Base-by-base conservation (phyloP, 2,888 invertebrate species). In the Tuberolachnus salignus region DNA sequence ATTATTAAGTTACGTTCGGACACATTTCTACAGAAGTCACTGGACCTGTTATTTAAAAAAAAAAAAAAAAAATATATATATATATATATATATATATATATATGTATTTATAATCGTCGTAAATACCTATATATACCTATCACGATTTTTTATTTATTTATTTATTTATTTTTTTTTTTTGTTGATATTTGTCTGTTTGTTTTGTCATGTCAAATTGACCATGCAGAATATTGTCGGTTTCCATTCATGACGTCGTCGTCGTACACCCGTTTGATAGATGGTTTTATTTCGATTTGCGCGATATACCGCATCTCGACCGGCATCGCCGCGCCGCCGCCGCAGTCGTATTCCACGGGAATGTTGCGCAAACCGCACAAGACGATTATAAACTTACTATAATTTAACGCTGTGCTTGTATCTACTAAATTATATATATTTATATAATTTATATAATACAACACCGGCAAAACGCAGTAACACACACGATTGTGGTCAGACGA, bases 321-420 rank as follows among this genome's bases (percentile, higher is more conserved):
- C 59, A n/a, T 42, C n/a, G 3, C 53, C 14, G 13, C 34, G 21
- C 23, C 10, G 21, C 21, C 16, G 14, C 55, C 16, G 66, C 66
- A 44, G 49, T 23, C 13, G 59, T 57, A 10, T 71, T 46, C 34
- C 42, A 23, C 21, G 44, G 10, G 44, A 71, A 71, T 44, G 44
- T 71, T 71, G 11, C 70, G 44, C n/a, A 71, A 71, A 55, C 70
- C 70, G 14, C 70, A 70, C 70, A 57, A 71, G 70, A 71, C 70
- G 57, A 70, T 23, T 70, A 57, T 34, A 34, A 70, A 55, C 55
- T 70, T 55, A 59, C 19, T 19, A 53, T 59, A 59, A 59, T 26
- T 23, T 26, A 26, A 26, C 10, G 59, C 59, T 26, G 16, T 59
- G 59, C 26, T 16, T 16, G n/a, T 9, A 16, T 59, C 14, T 16